Evolutionary conservation across 1,140 invertebrate genomes (phyloP).

Genomic region (Pygmarrhopalites habei): DNA sequence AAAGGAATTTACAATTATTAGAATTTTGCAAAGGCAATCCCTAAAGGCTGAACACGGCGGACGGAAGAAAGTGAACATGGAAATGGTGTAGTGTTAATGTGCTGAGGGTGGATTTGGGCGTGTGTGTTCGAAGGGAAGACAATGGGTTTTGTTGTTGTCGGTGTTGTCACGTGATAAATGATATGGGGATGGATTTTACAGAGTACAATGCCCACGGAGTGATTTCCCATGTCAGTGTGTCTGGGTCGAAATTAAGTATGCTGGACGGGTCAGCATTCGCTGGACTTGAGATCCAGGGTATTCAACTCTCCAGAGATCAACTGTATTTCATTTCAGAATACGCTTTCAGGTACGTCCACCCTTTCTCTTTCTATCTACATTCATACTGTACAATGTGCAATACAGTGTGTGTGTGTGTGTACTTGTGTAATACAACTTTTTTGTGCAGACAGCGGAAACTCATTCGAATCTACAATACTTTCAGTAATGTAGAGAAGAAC

Average conservation of each 20-base stretch:
- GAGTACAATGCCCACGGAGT: slow-evolving; percentile 38
- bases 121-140: too few relatives aligned
- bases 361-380: too few relatives aligned
- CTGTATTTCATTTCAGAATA: slow-evolving; percentile 39
- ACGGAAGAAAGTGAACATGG: too few relatives aligned
- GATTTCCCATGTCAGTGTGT: slow-evolving; percentile 38
- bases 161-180: too few relatives aligned
- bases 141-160: too few relatives aligned
- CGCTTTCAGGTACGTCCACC: slow-evolving; percentile 39
- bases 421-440: too few relatives aligned
- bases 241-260: slow-evolving; percentile 35
- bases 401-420: neutral
- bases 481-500: too few relatives aligned
- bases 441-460: neutral
- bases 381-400: neutral
- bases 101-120: too few relatives aligned
- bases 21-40: too few relatives aligned
- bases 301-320: slow-evolving; percentile 35
- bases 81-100: too few relatives aligned
- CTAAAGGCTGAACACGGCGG: too few relatives aligned
- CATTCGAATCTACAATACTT: neutral
- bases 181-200: slow-evolving; percentile 28
- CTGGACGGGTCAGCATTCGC: slow-evolving; percentile 38
- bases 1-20: too few relatives aligned
- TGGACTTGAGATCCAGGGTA: slow-evolving; percentile 37